Evolutionary conservation across 2,888 invertebrate species (phyloP), one percentile per base, ranked within the genome.

Genomic region (Andrena bucephala): DNA sequence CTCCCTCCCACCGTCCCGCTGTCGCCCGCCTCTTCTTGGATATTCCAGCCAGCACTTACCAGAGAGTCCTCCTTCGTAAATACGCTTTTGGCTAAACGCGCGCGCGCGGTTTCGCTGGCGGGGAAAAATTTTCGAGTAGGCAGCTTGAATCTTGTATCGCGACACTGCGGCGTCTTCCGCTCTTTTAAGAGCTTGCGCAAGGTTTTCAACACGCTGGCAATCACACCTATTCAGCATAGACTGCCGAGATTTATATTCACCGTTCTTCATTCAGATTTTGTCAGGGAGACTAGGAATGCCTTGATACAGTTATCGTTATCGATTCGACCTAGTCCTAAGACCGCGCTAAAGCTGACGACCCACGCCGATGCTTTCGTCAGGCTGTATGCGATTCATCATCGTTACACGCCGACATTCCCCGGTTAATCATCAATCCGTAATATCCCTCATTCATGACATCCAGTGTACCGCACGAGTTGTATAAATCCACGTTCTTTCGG

Each of bases 291-390:
- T 81, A 71, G 77, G 83, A 81, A 81, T 68, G 69, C n/a, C 54
- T 83, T 59, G 77, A 77, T 81, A 74, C 74, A 83, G 88, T 88
- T 89, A 89, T 91, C 89, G 87, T 85, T 91, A 91, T 91, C 91
- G 91, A 91, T 91, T 91, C 87, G 89, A 84, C 90, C 90, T 88
- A 91, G 89, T 91, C 83, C 82, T 88, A 85, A 88, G 88, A 83
- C 79, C 77, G 63, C 77, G 74, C 87, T 87, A 90, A 88, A 90
- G 89, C 90, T 75, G 86, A 89, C 84, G 84, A 87, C 77, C 86
- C 83, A 82, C 84, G 84, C 85, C 72, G 77, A 81, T 67, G 77
- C 77, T 81, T 81, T 81, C 86, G 71, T 87, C 81, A 77, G 65
- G 66, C 50, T 66, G 57, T 42, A 67, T 42, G 80, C 74, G 77